Evolutionary conservation across 2,113 vertebrate genomes (phyloP).

Genomic region (Paradisaea rubra): DNA sequence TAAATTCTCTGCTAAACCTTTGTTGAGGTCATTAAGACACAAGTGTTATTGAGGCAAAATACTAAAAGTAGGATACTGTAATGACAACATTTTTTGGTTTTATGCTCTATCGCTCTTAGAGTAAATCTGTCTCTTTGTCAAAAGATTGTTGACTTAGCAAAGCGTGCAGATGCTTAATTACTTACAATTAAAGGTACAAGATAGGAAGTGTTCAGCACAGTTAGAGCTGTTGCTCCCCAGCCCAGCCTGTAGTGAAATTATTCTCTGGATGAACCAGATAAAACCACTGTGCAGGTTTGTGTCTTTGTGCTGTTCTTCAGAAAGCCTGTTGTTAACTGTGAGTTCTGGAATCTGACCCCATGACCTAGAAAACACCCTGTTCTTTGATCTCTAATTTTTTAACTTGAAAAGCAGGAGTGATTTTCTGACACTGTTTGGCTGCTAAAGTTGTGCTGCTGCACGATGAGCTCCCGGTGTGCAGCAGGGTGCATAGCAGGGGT

Average conservation of each 20-base stretch:
- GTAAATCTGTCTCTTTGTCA: neutral
- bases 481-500: neutral
- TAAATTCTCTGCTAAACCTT: neutral
- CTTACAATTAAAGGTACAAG: neutral
- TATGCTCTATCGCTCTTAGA: neutral
- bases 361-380: neutral
- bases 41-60: neutral
- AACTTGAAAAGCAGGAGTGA: neutral
- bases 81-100: neutral
- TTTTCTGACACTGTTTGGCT: neutral
- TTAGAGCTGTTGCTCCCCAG: neutral
- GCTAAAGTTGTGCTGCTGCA: neutral
- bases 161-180: neutral
- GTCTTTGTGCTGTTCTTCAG: neutral
- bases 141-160: neutral
- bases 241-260: neutral
- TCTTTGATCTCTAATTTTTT: neutral
- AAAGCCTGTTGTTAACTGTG: neutral
- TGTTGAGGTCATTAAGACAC: neutral
- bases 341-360: neutral
- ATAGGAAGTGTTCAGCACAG: neutral
- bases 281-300: neutral
- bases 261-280: neutral
- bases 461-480: neutral
- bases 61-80: neutral